Evolutionary conservation across 2,797 vertebrate species (phyloP).

Genomic region (Prionace glauca): DNA sequence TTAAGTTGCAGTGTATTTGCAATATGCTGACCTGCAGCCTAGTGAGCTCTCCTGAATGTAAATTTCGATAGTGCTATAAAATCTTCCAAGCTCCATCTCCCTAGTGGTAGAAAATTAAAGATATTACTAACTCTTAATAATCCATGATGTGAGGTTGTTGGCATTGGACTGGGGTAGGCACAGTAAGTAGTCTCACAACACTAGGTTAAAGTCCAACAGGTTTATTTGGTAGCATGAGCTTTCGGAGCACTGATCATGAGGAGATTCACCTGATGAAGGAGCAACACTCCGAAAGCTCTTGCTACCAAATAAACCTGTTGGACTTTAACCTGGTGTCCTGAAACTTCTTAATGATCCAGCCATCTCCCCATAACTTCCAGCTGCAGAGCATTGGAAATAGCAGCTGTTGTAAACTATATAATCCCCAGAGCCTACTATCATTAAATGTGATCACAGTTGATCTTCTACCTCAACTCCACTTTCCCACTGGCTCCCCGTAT

Average conservation of each 20-base stretch:
- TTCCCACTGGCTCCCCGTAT: background rate
- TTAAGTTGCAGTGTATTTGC: background rate
- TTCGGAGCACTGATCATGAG: no score
- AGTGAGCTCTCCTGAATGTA: background rate
- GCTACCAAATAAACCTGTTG: no score
- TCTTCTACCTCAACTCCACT: background rate
- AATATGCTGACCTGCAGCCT: background rate
- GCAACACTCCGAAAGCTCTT: no score
- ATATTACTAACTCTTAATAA: background rate
- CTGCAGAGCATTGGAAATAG: background rate
- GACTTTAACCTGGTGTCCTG: no score
- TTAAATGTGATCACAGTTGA: background rate
- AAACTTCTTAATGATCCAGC: no score
- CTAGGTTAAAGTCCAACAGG: no score
- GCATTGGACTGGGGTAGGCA: no score
- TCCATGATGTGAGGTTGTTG: no score
- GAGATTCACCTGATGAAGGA: no score
- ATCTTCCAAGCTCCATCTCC: background rate
- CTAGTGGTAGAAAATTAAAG: background rate
- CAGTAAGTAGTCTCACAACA: no score
- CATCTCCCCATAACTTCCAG: background rate
- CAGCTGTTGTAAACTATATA: background rate
- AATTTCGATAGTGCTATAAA: background rate
- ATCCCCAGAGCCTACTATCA: background rate
- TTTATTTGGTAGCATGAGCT: no score